Base-by-base conservation (phyloP, 2,113 vertebrate genomes). In the Epinephelus fuscoguttatus region DNA sequence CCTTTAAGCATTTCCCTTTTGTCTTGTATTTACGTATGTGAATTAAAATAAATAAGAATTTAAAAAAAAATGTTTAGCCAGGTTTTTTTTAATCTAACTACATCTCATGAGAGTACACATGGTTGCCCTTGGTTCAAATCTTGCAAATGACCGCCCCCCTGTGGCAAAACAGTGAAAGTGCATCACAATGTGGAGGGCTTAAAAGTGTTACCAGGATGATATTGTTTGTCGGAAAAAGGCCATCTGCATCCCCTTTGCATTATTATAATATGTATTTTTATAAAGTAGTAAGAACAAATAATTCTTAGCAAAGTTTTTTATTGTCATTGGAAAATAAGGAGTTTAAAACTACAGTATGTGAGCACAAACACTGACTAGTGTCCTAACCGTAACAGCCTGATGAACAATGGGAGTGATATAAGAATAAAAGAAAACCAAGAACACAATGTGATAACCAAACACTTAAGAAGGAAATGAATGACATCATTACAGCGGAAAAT, bases 311-410 rank as follows among this genome's bases (percentile, higher is more conserved):
- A 76, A 67, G 5, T 18, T n/a, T 84, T 30, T 66, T 72, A 78
- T 62, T 84, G 69, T 61, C 25, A 19, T 47, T 61, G 73, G 8
- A 84, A 78, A 72, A 61, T 56, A 37, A 57, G 33, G 57, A 33
- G 10, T 25, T 68, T 21, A n/a, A 66, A 72, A 47, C 13, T 7
- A 74, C n/a, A 66, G 23, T 7, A 15, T 11, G 8, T 59, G 56
- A 74, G 33, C 10, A 55, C 52, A 66, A 72, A 60, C 11, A 66
- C 8, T 1, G 13, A 33, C 9, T 30, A 52, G 12, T 55, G 33
- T 47, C 4, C 9, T 4, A 40, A 68, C 25, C 14, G 45, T 60
- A 30, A 53, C 25, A 64, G 40, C 30, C 21, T 45, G 30, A 53
- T 45, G 1, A 55, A 37, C 5, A 55, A 6, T 30, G 13, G n/a